phyloP scores from a whole-genome alignment of 2,797 vertebrate species.

The Pseudochirops cupreus region DNA sequence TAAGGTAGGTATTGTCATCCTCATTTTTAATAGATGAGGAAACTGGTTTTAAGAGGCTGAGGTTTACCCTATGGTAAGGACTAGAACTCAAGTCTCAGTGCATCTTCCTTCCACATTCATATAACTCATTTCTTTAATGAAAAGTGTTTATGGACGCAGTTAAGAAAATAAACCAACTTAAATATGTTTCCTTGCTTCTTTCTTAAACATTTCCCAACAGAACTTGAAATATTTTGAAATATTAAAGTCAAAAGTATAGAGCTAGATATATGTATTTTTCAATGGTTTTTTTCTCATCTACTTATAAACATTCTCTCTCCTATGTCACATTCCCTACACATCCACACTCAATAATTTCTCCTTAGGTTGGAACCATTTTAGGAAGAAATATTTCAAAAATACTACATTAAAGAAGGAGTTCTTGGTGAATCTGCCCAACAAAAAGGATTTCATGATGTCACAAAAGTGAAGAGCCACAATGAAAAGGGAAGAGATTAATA shows the following conservation, averaged over 20 bases:
- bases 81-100: background rate
- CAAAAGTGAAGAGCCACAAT: background rate
- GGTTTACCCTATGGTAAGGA: background rate
- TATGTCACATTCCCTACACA: background rate
- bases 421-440: background rate
- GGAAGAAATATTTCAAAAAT: conserved; percentile 10
- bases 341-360: background rate
- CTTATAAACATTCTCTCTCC: conserved; percentile 1
- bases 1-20: background rate
- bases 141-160: background rate
- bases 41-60: background rate
- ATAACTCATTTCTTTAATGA: background rate
- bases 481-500: background rate
- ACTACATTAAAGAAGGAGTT: background rate
- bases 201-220: background rate
- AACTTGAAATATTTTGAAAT: conserved; percentile 23
- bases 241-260: conserved; percentile 25
- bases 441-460: background rate
- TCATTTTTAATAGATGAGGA: background rate
- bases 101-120: background rate
- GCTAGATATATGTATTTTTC: background rate
- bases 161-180: background rate
- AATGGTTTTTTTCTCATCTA: background rate
- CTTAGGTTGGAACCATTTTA: background rate
- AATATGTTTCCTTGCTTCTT: background rate